These are phyloP conservation scores for Muraenolepis orangiensis DNA, from an alignment of 2,797 vertebrate species.

Conservation along the genomic window DNA sequence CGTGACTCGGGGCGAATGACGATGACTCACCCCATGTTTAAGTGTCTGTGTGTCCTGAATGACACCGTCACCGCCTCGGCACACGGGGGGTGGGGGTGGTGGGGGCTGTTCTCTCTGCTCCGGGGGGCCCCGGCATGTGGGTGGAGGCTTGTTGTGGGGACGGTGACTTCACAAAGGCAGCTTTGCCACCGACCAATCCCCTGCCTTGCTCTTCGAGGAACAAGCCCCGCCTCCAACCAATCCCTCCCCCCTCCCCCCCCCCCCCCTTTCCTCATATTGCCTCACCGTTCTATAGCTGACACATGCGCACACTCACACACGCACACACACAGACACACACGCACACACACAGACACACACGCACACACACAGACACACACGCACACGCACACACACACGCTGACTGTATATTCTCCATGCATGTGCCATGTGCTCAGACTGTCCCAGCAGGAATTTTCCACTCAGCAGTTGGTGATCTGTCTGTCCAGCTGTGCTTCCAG, in stretches of 20 bases:
- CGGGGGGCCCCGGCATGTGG: slow-evolving; percentile 49
- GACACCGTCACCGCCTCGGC: neutral
- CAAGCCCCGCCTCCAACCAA: slow-evolving; percentile 55
- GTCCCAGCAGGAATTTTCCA: slow-evolving; percentile 73
- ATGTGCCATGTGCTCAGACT: slow-evolving; percentile 17
- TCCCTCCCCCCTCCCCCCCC: slow-evolving; percentile 37
- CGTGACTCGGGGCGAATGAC: neutral
- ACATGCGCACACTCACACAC: slow-evolving; percentile 13
- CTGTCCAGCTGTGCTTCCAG: slow-evolving; percentile 69
- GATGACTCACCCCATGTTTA: slow-evolving; percentile 17
- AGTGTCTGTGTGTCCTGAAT: neutral
- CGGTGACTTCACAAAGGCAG: slow-evolving; percentile 77
- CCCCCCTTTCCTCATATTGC: slow-evolving; percentile 8
- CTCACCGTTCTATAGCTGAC: slow-evolving; percentile 3
- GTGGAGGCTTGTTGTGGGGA: slow-evolving; percentile 72
- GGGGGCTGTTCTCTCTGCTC: slow-evolving; percentile 22
- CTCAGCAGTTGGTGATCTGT: slow-evolving; percentile 59
- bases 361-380: slow-evolving; percentile 11
- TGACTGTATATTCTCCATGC: neutral
- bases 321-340: slow-evolving; percentile 37
- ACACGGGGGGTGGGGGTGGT: neutral
- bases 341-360: slow-evolving; percentile 6
- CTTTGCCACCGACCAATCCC: slow-evolving; percentile 71
- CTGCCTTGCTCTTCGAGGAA: slow-evolving; percentile 38
- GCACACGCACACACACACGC: slow-evolving; percentile 35